These are phyloP conservation scores for Gallinago solitaria DNA, from an alignment of 2,797 vertebrate genomes.

Conservation along the genomic window DNA sequence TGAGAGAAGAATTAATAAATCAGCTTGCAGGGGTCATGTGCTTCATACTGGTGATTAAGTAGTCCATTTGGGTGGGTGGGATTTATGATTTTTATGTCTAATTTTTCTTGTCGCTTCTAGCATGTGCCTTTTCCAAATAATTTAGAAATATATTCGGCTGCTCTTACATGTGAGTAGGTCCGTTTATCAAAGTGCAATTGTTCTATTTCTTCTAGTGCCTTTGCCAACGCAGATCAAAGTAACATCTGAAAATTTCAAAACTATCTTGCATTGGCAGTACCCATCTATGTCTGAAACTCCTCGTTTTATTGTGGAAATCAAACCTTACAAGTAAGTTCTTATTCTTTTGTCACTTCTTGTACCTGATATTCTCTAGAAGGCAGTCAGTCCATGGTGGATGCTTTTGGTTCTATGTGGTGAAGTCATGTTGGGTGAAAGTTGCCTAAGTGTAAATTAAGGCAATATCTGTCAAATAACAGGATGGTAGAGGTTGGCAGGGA, in stretches of 20 bases:
- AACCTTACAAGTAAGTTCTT: constrained; percentile 69
- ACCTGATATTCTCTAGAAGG: background rate
- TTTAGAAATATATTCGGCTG: background rate
- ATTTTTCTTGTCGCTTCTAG: background rate
- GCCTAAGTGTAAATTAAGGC: background rate
- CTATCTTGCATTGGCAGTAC: constrained; percentile 70
- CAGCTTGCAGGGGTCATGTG: background rate
- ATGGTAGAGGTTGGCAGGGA: background rate
- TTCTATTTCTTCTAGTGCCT: constrained; percentile 67
- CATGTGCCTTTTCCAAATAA: background rate
- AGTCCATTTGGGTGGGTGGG: background rate
- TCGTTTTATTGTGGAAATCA: constrained; percentile 68
- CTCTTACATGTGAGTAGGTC: background rate
- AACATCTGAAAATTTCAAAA: constrained; percentile 68
- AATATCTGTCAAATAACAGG: background rate
- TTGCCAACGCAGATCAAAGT: constrained; percentile 43
- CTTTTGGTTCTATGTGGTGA: background rate
- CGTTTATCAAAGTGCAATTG: background rate
- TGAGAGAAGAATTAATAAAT: background rate
- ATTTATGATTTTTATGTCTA: background rate
- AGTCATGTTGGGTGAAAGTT: background rate
- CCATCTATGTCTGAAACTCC: background rate
- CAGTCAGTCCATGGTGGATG: background rate
- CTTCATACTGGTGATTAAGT: background rate
- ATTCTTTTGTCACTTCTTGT: background rate